phyloP scores from a whole-genome alignment of 1,140 invertebrate species.

The Bombus sylvicola region DNA sequence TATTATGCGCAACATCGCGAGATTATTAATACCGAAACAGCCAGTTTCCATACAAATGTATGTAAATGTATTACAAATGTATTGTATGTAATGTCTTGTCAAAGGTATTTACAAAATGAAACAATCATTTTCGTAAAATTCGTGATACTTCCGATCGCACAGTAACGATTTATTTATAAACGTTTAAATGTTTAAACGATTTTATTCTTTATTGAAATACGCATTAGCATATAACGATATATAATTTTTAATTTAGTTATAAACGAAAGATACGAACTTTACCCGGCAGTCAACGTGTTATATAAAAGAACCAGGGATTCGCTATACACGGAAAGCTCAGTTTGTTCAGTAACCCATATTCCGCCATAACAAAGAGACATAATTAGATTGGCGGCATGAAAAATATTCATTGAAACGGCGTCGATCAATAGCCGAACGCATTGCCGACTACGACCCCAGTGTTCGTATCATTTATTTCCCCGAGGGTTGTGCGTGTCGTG shows the following conservation, averaged over 20 bases:
- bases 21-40: no score
- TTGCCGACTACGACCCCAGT: slow-evolving; percentile 7
- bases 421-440: neutral
- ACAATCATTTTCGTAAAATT: no score
- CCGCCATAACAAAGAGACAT: no score
- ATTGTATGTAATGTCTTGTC: no score
- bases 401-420: slow-evolving; percentile 15
- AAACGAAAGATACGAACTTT: neutral
- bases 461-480: slow-evolving; percentile 22
- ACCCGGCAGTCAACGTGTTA: neutral
- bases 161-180: no score
- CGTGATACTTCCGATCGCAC: no score
- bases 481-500: slow-evolving; percentile 3
- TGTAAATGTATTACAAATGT: no score
- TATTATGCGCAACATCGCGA: no score
- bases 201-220: no score
- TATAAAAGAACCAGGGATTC: neutral
- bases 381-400: neutral
- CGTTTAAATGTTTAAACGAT: no score
- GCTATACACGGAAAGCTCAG: neutral
- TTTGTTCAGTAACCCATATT: neutral
- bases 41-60: no score
- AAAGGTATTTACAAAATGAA: no score
- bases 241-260: neutral
- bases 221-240: neutral